These are phyloP conservation scores for Bombycilla garrulus DNA, from an alignment of 2,113 vertebrate genomes.

Conservation along the genomic window DNA sequence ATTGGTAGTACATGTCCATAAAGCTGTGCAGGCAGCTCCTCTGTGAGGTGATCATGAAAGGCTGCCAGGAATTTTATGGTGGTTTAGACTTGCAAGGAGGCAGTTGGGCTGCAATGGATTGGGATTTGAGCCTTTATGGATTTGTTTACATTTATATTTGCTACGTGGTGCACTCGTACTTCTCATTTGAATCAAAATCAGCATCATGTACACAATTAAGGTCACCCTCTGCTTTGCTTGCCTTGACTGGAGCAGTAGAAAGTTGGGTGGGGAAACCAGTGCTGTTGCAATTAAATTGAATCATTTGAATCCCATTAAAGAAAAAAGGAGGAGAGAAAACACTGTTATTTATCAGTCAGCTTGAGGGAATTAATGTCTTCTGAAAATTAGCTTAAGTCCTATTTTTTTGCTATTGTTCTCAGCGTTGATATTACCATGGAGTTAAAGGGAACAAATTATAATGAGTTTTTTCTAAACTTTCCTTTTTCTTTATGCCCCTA, in stretches of 20 bases:
- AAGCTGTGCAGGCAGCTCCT: neutral
- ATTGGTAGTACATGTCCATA: fast-evolving
- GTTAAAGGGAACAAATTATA: neutral
- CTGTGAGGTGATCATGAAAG: fast-evolving
- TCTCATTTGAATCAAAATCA: neutral
- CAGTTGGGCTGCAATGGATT: neutral
- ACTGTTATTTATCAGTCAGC: neutral
- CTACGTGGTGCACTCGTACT: fast-evolving
- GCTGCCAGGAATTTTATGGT: neutral
- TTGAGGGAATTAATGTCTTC: neutral
- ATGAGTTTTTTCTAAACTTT: neutral
- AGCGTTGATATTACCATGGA: neutral
- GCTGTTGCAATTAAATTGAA: neutral
- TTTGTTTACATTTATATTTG: neutral
- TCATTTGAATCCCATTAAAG: neutral
- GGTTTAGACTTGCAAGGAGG: neutral
- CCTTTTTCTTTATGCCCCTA: neutral
- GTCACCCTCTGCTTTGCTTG: neutral
- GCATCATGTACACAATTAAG: neutral
- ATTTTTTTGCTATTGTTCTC: neutral
- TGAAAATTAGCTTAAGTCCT: neutral
- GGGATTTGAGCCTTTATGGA: neutral
- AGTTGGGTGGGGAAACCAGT: neutral
- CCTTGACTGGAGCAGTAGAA: neutral
- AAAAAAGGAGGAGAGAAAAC: neutral